Evolutionary conservation across 2,113 vertebrate genomes (phyloP).

Genomic region (Castor canadensis): DNA sequence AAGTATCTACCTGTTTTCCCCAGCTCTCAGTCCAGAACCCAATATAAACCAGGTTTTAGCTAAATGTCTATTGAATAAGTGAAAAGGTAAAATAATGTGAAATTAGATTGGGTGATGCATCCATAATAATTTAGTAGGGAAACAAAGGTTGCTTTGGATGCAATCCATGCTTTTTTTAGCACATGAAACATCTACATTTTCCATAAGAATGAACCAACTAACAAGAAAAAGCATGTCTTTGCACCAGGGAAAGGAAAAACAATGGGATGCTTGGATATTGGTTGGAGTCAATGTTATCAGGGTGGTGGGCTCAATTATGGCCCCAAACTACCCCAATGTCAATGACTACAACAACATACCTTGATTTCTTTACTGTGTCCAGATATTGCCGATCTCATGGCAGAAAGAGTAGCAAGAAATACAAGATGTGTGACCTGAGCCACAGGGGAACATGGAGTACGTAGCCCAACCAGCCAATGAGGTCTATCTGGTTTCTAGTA

Average conservation of each 20-base stretch:
- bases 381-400: background rate
- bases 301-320: background rate
- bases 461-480: background rate
- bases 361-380: background rate
- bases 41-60: background rate
- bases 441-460: background rate
- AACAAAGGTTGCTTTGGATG: background rate
- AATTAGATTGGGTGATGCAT: accelerated
- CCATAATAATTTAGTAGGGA: background rate
- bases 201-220: background rate
- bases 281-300: background rate
- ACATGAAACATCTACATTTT: background rate
- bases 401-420: background rate
- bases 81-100: background rate
- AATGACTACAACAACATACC: background rate
- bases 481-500: background rate
- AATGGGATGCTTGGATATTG: background rate
- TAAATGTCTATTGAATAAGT: background rate
- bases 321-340: background rate
- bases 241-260: background rate
- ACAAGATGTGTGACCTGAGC: accelerated
- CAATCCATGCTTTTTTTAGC: background rate
- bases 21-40: background rate
- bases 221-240: background rate
- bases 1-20: background rate